These are phyloP conservation scores for Rhogogaster chlorosoma DNA, from an alignment of 2,888 invertebrate genomes.

Conservation along the genomic window DNA sequence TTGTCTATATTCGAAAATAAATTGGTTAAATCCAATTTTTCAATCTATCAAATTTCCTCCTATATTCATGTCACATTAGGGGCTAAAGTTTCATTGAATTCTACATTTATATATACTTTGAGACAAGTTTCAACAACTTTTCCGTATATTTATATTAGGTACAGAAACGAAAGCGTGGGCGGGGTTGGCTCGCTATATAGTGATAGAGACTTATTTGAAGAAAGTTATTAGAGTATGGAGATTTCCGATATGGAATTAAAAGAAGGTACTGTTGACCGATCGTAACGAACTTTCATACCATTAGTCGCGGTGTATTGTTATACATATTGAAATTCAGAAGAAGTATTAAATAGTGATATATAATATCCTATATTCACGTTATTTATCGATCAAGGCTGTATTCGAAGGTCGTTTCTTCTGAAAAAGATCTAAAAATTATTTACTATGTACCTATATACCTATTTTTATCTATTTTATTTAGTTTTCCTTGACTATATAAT, in stretches of 20 bases:
- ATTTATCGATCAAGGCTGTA: slow-evolving; percentile 10
- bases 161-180: slow-evolving; percentile 14
- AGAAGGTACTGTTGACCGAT: slow-evolving; percentile 20
- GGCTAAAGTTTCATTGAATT: not conserved
- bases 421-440: not conserved
- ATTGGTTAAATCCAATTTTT: not conserved
- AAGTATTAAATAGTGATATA: too few relatives aligned
- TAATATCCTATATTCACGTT: slow-evolving; percentile 36
- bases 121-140: not conserved
- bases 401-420: slow-evolving; percentile 12
- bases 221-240: slow-evolving; percentile 9
- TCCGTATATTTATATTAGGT: not conserved
- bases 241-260: slow-evolving; percentile 17
- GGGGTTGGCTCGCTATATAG: not conserved
- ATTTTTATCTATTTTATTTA: not conserved
- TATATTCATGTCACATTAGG: not conserved
- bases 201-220: not conserved
- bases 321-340: not conserved
- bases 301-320: not conserved
- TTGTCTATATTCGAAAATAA: not conserved
- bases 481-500: not conserved
- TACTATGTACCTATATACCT: not conserved
- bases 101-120: not conserved
- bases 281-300: slow-evolving; percentile 26
- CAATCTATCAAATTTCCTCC: not conserved